Percentiles rank a stretch among this genome's conserved stretches.
Evolutionary conservation across 2,797 vertebrate genomes (phyloP).

Genomic region (Propithecus deckenii): DNA sequence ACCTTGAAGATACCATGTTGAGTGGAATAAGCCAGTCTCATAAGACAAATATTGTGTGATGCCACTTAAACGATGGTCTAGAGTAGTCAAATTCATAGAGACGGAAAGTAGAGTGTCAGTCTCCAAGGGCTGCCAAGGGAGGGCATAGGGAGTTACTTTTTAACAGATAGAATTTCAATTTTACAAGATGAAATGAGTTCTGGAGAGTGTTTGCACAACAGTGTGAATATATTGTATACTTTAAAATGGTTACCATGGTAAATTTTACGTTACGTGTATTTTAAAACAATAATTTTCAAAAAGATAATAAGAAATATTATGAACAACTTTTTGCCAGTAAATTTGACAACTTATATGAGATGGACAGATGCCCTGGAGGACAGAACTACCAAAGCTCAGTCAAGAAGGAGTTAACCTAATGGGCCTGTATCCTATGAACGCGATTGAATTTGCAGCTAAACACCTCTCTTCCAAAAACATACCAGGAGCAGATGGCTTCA

Average conservation of each 20-base stretch:
- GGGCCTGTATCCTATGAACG: not conserved
- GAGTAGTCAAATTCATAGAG: not conserved
- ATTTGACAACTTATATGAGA: not conserved
- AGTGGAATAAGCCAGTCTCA: not conserved
- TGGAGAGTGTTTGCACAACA: fast-evolving
- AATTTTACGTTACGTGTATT: not conserved
- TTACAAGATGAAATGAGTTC: not conserved
- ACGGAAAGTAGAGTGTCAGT: too few relatives aligned
- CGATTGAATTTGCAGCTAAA: not conserved
- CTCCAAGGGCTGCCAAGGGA: not conserved
- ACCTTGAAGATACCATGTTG: not conserved
- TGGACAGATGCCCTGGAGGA: not conserved
- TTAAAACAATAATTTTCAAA: not conserved
- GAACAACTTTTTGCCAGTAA: not conserved
- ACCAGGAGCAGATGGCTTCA: not conserved
- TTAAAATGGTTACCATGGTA: not conserved
- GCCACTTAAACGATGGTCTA: too few relatives aligned
- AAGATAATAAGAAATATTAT: not conserved
- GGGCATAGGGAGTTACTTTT: not conserved
- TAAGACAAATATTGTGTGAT: not conserved
- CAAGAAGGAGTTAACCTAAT: not conserved
- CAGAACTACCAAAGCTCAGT: not conserved
- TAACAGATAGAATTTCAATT: not conserved
- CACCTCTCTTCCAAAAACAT: not conserved
- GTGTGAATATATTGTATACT: not conserved